phyloP scores from a whole-genome alignment of 2,113 vertebrate genomes.

The Hemicordylus capensis region DNA sequence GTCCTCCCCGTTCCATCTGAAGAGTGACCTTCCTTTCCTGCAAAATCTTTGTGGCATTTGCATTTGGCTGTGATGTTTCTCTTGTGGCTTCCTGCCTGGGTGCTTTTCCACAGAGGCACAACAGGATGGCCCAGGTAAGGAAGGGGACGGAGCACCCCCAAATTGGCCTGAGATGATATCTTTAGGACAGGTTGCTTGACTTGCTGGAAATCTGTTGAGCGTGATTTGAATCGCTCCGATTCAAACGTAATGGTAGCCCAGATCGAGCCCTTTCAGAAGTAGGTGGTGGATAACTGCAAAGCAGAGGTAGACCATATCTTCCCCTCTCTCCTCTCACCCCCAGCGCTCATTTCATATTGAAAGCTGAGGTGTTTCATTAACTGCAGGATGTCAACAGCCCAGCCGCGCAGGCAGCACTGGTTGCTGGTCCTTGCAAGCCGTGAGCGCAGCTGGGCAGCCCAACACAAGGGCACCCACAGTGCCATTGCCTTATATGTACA shows the following conservation, averaged over 20 bases:
- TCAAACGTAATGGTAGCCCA: not conserved
- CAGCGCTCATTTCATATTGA: not conserved
- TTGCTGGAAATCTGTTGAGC: not conserved
- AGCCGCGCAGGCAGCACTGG: not conserved
- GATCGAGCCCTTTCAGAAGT: not conserved
- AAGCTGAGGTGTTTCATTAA: constrained; percentile 59
- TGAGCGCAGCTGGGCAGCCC: not conserved
- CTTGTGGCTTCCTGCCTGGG: not conserved
- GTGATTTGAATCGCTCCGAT: not conserved
- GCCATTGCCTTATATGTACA: constrained; percentile 9
- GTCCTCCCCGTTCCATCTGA: not conserved
- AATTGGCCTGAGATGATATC: no score
- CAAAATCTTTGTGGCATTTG: not conserved
- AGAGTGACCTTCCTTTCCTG: not conserved
- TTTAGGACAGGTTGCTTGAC: not conserved
- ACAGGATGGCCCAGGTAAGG: not conserved
- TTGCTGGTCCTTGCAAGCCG: not conserved
- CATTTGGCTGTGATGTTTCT: not conserved
- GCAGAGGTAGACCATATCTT: not conserved
- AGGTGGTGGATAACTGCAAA: no score
- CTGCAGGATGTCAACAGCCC: not conserved
- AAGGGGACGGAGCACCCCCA: not conserved
- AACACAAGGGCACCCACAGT: no score
- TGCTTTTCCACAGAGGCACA: not conserved
- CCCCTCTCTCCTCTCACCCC: accelerated